Evolutionary conservation across 2,113 vertebrate species (phyloP), one percentile per base, ranked within the genome.

Genomic region (Tretioscincus oriximinensis): DNA sequence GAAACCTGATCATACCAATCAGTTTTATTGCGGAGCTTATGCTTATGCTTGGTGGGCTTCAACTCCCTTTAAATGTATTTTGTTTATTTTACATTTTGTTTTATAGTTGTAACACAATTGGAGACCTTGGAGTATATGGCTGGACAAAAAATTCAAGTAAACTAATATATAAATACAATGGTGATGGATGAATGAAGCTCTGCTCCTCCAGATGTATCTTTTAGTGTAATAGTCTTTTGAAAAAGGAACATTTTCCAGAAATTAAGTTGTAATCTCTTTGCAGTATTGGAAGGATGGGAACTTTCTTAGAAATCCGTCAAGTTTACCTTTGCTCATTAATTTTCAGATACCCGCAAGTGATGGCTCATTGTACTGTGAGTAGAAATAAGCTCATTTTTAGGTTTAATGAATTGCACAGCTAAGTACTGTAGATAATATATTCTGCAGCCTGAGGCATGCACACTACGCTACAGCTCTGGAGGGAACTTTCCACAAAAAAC

Each of bases 291-390:
- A 11, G 3, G 47, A 29, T 1, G 0, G 22, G n/a, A 75, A 70
- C 16, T 22, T 58, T 18, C 22, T 12, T n/a, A 24, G 63, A 41
- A 41, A 67, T 47, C n/a, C 76, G 51, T 21, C 35, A 78, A 20
- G 11, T 45, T 81, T 61, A 26, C 26, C 28, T 58, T 47, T 69
- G 49, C 49, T 81, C 20, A 69, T 69, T 61, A 68, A 81, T 75
- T 35, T 61, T 45, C 51, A 47, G 35, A 60, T 63, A 35, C n/a
- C 65, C 35, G 21, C 7, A 22, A 24, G 80, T 68, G 35, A 74
- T 35, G 28, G 18, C 47, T 81, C 22, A 29, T 7, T 41, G 64
- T 26, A 21, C 26, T 66, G 10, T 51, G 68, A 35, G 26, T 6
- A 63, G 51, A 29, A 65, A 28, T 81, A 66, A 65, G 28, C 54